A percentile compares a stretch with the other conserved stretches of the same genome.
These are phyloP conservation scores for Petrocephalus sullivani DNA, from an alignment of 2,797 vertebrate genomes.

Conservation along the genomic window DNA sequence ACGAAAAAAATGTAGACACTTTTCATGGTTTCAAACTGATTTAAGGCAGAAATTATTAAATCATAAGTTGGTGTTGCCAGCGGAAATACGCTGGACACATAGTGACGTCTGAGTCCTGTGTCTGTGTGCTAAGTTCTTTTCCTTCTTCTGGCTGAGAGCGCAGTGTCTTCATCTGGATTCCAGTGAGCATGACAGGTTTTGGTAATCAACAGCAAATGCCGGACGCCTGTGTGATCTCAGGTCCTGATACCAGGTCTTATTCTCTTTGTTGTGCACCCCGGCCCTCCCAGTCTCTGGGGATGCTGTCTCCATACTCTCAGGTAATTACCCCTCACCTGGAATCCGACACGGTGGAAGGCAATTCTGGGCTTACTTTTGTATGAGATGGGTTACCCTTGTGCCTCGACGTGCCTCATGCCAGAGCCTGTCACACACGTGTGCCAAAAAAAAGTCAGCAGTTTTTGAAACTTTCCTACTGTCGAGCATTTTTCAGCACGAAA, in stretches of 20 bases:
- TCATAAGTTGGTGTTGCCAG: background rate
- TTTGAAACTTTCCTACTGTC: background rate
- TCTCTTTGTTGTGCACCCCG: slow-evolving; percentile 1
- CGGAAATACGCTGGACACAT: background rate
- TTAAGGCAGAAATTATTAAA: background rate
- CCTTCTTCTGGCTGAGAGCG: background rate
- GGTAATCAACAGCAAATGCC: background rate
- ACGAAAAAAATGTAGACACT: background rate
- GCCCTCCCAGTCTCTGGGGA: slow-evolving; percentile 73
- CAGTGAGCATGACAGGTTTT: background rate
- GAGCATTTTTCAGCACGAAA: background rate
- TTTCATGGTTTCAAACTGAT: background rate
- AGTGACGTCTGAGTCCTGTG: background rate
- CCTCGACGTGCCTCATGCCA: background rate
- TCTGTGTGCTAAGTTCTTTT: background rate
- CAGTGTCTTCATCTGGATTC: background rate
- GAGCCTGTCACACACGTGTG: background rate
- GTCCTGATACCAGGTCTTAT: background rate
- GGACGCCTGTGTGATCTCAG: background rate
- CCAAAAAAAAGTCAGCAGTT: background rate
- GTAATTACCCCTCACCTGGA: slow-evolving; percentile 54
- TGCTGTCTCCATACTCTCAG: slow-evolving; percentile 83
- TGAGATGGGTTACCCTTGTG: background rate
- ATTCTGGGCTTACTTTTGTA: background rate
- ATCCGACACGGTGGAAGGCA: background rate